Percentiles rank a stretch among this genome's conserved stretches.
These are phyloP conservation scores for Ctenomys sociabilis DNA, from an alignment of 2,113 vertebrate species.

Conservation along the genomic window DNA sequence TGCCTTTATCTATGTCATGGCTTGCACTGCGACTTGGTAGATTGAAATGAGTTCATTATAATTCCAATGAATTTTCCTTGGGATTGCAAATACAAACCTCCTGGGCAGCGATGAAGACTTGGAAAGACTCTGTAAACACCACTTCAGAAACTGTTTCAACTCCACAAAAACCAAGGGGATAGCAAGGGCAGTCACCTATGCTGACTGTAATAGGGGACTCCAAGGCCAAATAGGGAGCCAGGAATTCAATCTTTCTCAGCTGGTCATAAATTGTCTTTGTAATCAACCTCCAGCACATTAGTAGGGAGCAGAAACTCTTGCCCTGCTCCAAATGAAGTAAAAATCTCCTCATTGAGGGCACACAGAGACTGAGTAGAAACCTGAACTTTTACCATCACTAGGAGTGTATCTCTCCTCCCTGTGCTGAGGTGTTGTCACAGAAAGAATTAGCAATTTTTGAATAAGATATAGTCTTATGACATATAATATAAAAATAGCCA, in stretches of 20 bases:
- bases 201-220: background rate
- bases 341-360: background rate
- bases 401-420: background rate
- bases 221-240: background rate
- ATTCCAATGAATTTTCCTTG: no score
- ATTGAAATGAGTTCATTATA: no score
- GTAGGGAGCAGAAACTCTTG: background rate
- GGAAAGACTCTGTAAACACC: background rate
- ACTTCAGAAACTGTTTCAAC: no score
- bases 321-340: background rate
- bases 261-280: background rate
- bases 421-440: background rate
- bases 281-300: background rate
- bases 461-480: background rate
- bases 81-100: no score
- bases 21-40: no score
- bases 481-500: background rate
- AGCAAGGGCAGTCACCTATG: background rate
- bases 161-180: background rate
- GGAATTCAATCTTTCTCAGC: background rate
- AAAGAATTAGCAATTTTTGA: background rate
- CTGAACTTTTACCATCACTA: background rate
- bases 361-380: background rate
- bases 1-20: no score
- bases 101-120: no score